A percentile compares a stretch with the other conserved stretches of the same genome.
Conservation (phyloP, 2,797 vertebrate species). For the Sebastes reedi region DNA sequence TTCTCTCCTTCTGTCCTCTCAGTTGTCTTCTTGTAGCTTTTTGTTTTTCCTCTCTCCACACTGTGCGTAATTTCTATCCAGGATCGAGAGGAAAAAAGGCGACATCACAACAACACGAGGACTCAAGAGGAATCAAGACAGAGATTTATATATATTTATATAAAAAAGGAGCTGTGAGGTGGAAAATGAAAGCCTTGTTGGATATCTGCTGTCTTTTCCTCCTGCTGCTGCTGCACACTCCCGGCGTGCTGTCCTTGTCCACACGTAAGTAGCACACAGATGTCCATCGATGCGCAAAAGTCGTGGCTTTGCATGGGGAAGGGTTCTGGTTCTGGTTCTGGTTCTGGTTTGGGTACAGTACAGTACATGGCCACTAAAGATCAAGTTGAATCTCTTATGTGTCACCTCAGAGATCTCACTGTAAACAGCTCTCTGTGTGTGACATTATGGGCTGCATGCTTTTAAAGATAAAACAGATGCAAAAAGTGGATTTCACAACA, state of each 20-base stretch:
- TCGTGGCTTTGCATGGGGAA: not conserved
- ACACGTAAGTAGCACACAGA: constrained; percentile 82
- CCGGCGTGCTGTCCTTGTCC: constrained; percentile 79
- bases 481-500: not conserved
- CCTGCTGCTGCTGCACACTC: constrained; percentile 73
- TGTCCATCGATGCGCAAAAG: constrained; percentile 60
- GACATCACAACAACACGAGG: constrained; percentile 62
- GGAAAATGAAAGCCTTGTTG: constrained; percentile 72
- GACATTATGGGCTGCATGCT: constrained; percentile 4
- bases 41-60: constrained; percentile 22
- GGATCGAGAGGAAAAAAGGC: constrained; percentile 33
- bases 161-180: not conserved
- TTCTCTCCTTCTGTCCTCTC: constrained; percentile 24
- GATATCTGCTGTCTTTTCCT: constrained; percentile 71
- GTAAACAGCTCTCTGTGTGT: constrained; percentile 27
- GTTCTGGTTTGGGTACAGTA: not conserved
- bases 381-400: constrained; percentile 4
- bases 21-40: constrained; percentile 44
- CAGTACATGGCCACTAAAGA: not conserved
- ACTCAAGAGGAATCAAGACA: constrained; percentile 27
- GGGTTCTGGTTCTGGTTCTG: not conserved
- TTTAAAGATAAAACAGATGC: not conserved
- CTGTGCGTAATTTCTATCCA: constrained; percentile 66
- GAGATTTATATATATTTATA: not conserved
- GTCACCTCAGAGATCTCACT: constrained; percentile 23